These are phyloP conservation scores for Peromyscus melanophrys DNA, from an alignment of 2,797 vertebrate genomes.

Conservation along the genomic window DNA sequence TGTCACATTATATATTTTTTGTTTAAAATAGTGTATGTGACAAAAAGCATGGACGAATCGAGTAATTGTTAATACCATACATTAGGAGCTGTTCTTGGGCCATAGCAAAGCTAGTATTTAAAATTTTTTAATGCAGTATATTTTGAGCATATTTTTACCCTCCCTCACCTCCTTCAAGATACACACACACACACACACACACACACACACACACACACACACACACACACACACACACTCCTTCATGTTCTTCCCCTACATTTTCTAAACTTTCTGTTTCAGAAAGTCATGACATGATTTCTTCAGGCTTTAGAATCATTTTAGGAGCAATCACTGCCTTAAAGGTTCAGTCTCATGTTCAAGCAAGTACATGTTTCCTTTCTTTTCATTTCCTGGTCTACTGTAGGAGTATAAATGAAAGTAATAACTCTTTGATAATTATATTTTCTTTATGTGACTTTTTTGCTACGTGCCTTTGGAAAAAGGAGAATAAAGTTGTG, in stretches of 20 bases:
- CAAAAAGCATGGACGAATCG: neutral
- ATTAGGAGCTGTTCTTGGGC: neutral
- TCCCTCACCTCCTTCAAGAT: neutral
- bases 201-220: no score
- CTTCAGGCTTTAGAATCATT: neutral
- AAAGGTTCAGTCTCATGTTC: neutral
- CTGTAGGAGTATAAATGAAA: neutral
- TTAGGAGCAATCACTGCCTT: neutral
- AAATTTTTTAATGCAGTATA: neutral
- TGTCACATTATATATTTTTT: neutral
- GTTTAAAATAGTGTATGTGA: neutral
- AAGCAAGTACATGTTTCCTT: neutral
- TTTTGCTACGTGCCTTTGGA: neutral
- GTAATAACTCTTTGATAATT: neutral
- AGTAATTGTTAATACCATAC: neutral
- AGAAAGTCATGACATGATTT: neutral
- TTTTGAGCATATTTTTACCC: neutral
- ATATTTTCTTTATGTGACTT: neutral
- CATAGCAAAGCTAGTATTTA: neutral
- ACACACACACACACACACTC: no score
- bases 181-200: no score
- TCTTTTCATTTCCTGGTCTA: neutral
- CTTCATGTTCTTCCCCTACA: no score
- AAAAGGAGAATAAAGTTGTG: neutral
- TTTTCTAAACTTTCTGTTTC: no score